These are phyloP conservation scores for Xylocampa areola DNA, from an alignment of 2,888 invertebrate genomes.

Conservation along the genomic window DNA sequence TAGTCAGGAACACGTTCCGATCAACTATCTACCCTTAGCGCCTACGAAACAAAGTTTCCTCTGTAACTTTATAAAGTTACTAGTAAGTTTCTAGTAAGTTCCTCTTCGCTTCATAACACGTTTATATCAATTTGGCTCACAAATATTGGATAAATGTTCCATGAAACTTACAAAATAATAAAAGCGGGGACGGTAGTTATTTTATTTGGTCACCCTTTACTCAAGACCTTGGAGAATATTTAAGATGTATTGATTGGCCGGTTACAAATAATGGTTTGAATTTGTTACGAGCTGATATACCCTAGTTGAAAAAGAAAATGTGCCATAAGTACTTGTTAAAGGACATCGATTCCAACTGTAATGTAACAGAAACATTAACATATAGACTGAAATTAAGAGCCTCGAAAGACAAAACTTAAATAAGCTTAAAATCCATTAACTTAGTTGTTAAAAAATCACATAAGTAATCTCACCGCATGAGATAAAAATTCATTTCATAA, in stretches of 20 bases:
- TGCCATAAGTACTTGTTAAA: background rate
- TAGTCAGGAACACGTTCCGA: constrained; percentile 21
- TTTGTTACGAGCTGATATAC: background rate
- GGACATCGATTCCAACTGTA: too few relatives aligned
- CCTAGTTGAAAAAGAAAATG: background rate
- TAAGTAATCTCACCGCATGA: constrained; percentile 45
- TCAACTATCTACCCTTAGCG: constrained; percentile 35
- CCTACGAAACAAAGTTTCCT: constrained; percentile 66
- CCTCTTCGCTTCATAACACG: constrained; percentile 67
- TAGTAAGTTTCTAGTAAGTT: constrained; percentile 68
- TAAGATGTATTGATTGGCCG: constrained; percentile 35
- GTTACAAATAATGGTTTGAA: background rate
- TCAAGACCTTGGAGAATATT: constrained; percentile 31
- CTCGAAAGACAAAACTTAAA: too few relatives aligned
- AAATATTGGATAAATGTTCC: constrained; percentile 76
- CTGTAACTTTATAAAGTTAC: constrained; percentile 71
- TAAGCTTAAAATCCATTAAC: too few relatives aligned
- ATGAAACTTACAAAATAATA: constrained; percentile 63
- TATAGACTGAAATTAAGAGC: too few relatives aligned
- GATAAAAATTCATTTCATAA: constrained; percentile 66
- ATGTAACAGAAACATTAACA: too few relatives aligned
- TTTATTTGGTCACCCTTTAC: constrained; percentile 36
- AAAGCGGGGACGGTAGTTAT: constrained; percentile 29
- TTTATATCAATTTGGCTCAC: constrained; percentile 77
- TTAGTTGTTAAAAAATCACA: constrained; percentile 15